phyloP scores from a whole-genome alignment of 2,113 vertebrate species.

The Turdus rufiventris region DNA sequence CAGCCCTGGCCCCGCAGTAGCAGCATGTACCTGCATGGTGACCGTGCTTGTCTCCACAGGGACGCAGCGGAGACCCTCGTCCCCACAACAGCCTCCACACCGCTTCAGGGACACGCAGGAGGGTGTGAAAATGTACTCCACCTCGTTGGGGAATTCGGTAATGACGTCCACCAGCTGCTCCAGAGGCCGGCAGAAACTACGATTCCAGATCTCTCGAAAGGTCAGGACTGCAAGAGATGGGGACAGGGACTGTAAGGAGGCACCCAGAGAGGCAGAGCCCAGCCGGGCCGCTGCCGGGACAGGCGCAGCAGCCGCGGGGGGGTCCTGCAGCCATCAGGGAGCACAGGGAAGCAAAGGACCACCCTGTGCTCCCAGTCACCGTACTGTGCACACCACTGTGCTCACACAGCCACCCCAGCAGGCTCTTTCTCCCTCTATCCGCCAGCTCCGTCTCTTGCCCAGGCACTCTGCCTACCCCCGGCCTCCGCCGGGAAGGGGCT shows the following conservation, averaged over 20 bases:
- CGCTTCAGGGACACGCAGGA: constrained; percentile 88
- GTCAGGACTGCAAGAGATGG: constrained; percentile 75
- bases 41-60: constrained; percentile 78
- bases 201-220: constrained; percentile 91
- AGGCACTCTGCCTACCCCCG: neutral
- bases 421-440: neutral
- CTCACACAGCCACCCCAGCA: neutral
- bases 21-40: constrained; percentile 86
- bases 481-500: neutral
- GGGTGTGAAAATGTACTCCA: constrained; percentile 90
- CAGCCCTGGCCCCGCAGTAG: neutral
- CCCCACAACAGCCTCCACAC: constrained; percentile 90
- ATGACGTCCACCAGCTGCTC: constrained; percentile 89
- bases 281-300: neutral
- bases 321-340: neutral
- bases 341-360: neutral
- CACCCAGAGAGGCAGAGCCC: neutral
- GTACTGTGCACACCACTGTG: neutral
- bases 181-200: constrained; percentile 89
- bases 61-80: constrained; percentile 87
- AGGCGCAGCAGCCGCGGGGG: neutral
- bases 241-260: neutral
- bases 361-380: neutral
- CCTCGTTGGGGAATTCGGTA: constrained; percentile 85
- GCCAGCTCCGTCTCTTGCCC: neutral